Evolutionary conservation across 2,113 vertebrate genomes (phyloP), one percentile per base, ranked within the genome.

Genomic region (Empidonax traillii): DNA sequence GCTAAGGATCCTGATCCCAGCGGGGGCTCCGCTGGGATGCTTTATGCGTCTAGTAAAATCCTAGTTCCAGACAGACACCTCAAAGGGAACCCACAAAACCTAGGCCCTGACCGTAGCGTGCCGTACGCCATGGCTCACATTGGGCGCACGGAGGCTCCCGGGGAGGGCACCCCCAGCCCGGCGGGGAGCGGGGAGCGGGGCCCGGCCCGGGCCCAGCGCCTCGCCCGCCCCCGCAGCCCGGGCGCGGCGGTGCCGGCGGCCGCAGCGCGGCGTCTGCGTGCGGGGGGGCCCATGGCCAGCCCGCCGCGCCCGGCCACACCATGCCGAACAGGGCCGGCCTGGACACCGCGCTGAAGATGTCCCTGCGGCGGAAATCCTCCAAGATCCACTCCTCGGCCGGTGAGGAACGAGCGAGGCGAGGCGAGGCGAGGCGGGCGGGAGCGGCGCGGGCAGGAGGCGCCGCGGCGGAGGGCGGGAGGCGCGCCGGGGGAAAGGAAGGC

Each of bases 311-410:
- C 59, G 49, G 35, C 52, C 35, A 46, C 66, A 65, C 49, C 46
- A 94, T 95, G 97, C 76, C 87, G 30, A 89, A 67, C 89, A 33
- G 55, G 82, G 68, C 76, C 41, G 69, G 95, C 62, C 91, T 95
- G 63, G 93, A 85, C 91, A 44, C 84, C 53, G 93, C 95, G 81
- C 62, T 96, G 87, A 96, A 81, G 78, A 96, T 96, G 96, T 80
- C 95, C 55, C 83, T 96, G 89, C 89, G 33, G 81, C 88, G 93
- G 71, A 97, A 97, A 66, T 87, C 93, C 51, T 82, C 93, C 76
- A 95, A 87, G 91, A 96, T 96, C 71, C 95, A 96, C 73, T 96
- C 96, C 56, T 49, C 95, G 51, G 89, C 94, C 8, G 95, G 95
- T 96, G 90, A 93, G 90, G 75, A 44, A 53, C 7, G 73, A 39